These are phyloP conservation scores for Rana temporaria DNA, from an alignment of 2,113 vertebrate species.

Conservation along the genomic window DNA sequence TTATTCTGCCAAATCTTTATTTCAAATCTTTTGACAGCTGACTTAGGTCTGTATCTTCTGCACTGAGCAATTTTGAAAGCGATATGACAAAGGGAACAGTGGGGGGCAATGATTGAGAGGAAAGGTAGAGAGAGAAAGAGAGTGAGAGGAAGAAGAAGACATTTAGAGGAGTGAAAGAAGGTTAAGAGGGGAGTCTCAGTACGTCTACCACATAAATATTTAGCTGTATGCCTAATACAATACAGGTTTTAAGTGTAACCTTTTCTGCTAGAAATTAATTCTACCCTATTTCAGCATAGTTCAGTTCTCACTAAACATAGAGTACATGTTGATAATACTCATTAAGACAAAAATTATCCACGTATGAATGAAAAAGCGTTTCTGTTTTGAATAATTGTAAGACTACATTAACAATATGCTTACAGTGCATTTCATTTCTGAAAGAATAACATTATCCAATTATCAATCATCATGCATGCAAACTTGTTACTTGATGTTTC, in stretches of 20 bases:
- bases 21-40: no score
- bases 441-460: slow-evolving; percentile 77
- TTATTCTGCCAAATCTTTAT: no score
- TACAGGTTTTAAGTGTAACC: neutral
- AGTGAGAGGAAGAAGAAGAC: no score
- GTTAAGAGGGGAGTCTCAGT: no score
- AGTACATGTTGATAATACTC: neutral
- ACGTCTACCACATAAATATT: neutral
- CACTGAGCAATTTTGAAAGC: no score
- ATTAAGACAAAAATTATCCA: slow-evolving; percentile 63
- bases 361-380: slow-evolving; percentile 71
- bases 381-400: slow-evolving; percentile 69
- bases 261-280: neutral
- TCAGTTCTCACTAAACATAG: neutral
- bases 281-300: neutral
- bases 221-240: neutral
- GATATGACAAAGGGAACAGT: no score
- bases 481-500: slow-evolving; percentile 77
- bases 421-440: slow-evolving; percentile 75
- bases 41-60: no score
- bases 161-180: no score
- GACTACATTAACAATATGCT: slow-evolving; percentile 60
- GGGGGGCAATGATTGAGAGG: no score
- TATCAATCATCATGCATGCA: slow-evolving; percentile 77
- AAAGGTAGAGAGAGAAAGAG: no score